Conservation (phyloP, 2,888 invertebrate genomes). For the Platycnemis pennipes region DNA sequence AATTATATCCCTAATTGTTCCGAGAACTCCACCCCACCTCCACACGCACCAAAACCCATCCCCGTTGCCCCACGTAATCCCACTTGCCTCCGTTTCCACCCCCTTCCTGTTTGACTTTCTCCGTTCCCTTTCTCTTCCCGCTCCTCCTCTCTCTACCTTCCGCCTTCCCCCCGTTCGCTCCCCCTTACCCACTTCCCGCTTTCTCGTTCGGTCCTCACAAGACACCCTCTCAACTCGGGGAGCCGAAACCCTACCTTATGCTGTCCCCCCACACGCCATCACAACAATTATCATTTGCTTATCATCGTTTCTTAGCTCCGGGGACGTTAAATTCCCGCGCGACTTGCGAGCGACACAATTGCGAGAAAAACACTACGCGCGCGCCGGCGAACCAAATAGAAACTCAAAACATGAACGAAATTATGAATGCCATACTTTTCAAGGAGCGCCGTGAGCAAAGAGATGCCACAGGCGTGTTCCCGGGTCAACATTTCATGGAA, state of each 20-base stretch:
- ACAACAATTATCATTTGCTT: too few species aligned
- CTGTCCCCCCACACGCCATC: not conserved
- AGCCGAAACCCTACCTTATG: not conserved
- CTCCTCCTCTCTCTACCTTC: not conserved
- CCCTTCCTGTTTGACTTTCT: not conserved
- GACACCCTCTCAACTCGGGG: not conserved
- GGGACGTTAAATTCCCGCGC: not conserved
- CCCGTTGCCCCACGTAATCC: not conserved
- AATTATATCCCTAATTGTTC: slow-evolving; percentile 18
- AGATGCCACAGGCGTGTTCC: not conserved
- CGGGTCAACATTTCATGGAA: not conserved
- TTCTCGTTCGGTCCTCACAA: not conserved
- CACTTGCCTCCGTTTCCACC: too few species aligned
- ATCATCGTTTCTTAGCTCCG: not conserved
- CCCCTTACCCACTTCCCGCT: not conserved
- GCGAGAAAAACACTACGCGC: not conserved
- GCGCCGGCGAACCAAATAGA: not conserved
- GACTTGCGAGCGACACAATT: not conserved
- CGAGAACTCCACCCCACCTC: not conserved
- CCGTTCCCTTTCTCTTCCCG: not conserved
- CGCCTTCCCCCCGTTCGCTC: not conserved
- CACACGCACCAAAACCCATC: not conserved
- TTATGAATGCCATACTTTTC: not conserved
- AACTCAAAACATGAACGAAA: not conserved
- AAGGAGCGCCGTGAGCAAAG: not conserved